A percentile compares a stretch with the other conserved stretches of the same genome.
phyloP scores from a whole-genome alignment of 2,113 vertebrate species.

The Larimichthys crocea region DNA sequence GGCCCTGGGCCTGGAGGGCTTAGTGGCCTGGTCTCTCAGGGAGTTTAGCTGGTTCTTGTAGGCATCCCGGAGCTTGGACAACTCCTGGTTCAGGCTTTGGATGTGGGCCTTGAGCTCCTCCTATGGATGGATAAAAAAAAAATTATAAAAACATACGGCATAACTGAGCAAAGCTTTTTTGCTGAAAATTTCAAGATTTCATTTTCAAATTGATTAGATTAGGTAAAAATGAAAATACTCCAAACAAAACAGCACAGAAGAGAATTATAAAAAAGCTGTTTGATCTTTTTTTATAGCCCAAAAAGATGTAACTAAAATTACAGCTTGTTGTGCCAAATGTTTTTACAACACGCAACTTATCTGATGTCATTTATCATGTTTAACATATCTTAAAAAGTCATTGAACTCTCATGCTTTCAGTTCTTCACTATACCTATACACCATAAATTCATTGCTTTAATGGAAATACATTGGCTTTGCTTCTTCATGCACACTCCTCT shows the following conservation, averaged over 20 bases:
- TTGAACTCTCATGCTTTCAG: too few species aligned
- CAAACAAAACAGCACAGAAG: not conserved
- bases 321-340: not conserved
- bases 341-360: not conserved
- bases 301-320: not conserved
- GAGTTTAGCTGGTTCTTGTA: slow-evolving; percentile 84
- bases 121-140: slow-evolving; percentile 32
- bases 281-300: not conserved
- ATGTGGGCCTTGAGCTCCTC: slow-evolving; percentile 85
- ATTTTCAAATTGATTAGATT: not conserved
- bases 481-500: not conserved
- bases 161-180: not conserved
- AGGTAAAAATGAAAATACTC: not conserved
- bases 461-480: not conserved
- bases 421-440: not conserved
- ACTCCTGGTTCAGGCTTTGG: slow-evolving; percentile 82
- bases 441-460: not conserved
- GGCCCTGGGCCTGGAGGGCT: slow-evolving; percentile 73
- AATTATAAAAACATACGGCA: not conserved
- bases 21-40: slow-evolving; percentile 74
- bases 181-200: not conserved
- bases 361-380: not conserved
- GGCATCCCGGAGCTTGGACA: slow-evolving; percentile 80
- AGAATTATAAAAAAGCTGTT: not conserved
- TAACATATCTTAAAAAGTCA: too few species aligned